A percentile compares a stretch with the other conserved stretches of the same genome.
Conservation (phyloP, 2,888 invertebrate species). For the Aquatica leii region DNA sequence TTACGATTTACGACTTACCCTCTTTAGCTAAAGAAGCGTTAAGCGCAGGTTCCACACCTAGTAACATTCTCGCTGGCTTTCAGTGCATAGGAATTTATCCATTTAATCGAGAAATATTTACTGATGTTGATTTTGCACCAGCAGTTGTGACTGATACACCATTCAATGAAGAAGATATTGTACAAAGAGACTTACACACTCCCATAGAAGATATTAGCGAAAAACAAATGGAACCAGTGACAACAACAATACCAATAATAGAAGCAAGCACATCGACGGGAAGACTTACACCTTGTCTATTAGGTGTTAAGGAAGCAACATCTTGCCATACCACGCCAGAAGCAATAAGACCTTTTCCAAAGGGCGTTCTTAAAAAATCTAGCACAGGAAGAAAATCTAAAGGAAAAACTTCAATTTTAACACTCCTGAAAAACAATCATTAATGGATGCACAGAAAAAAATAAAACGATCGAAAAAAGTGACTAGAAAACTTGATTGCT, state of each 20-base stretch:
- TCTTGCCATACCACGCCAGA: too few species aligned
- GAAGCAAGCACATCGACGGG: too few species aligned
- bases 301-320: too few species aligned
- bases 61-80: conserved; percentile 20
- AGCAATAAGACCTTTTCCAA: not conserved
- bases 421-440: conserved; percentile 2
- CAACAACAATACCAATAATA: too few species aligned
- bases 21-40: conserved; percentile 22
- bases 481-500: too few species aligned
- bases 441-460: too few species aligned
- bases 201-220: too few species aligned
- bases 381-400: not conserved
- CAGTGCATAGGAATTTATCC: not conserved
- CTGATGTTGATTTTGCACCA: conserved; percentile 21
- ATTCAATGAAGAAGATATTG: not conserved
- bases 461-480: too few species aligned
- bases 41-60: conserved; percentile 10
- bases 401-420: not conserved
- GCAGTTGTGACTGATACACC: conserved; percentile 1
- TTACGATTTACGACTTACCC: conserved; percentile 39
- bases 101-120: conserved; percentile 14
- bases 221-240: too few species aligned
- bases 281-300: too few species aligned
- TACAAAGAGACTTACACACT: not conserved
- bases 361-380: not conserved